These are phyloP conservation scores for Cataglyphis albicans DNA, from an alignment of 2,888 invertebrate genomes.

Conservation along the genomic window DNA sequence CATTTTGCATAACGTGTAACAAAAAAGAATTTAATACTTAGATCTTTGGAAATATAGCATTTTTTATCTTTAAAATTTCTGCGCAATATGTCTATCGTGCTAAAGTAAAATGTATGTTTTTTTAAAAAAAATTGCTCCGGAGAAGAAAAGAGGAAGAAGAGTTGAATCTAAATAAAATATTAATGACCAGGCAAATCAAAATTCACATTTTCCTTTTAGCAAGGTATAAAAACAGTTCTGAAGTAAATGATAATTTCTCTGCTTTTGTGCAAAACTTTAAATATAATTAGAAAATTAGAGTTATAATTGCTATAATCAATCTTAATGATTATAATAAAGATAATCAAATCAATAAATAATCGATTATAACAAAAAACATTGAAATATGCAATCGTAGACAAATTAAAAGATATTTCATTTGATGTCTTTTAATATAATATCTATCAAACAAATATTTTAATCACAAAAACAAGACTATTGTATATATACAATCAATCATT, in stretches of 20 bases:
- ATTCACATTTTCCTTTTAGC: background rate
- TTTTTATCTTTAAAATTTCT: conserved; percentile 54
- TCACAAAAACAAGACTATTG: background rate
- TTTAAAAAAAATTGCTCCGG: conserved; percentile 19
- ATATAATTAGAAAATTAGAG: background rate
- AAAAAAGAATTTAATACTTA: conserved; percentile 24
- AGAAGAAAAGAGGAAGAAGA: too few species aligned
- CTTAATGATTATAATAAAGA: background rate
- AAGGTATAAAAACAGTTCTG: conserved; percentile 8
- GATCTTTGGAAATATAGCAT: background rate
- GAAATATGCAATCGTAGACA: background rate
- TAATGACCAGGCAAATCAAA: conserved; percentile 8
- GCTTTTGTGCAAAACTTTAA: background rate
- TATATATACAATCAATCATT: conserved; percentile 25
- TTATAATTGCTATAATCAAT: background rate
- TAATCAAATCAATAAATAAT: too few species aligned
- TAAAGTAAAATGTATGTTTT: conserved; percentile 47
- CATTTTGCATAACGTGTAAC: background rate
- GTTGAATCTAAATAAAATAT: background rate
- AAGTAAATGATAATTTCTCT: conserved; percentile 13
- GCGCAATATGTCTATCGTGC: conserved; percentile 55
- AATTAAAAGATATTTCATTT: background rate
- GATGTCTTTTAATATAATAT: background rate
- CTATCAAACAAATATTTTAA: background rate
- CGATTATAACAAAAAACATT: background rate